phyloP scores from a whole-genome alignment of 1,140 invertebrate species.

The Triops cancriformis region DNA sequence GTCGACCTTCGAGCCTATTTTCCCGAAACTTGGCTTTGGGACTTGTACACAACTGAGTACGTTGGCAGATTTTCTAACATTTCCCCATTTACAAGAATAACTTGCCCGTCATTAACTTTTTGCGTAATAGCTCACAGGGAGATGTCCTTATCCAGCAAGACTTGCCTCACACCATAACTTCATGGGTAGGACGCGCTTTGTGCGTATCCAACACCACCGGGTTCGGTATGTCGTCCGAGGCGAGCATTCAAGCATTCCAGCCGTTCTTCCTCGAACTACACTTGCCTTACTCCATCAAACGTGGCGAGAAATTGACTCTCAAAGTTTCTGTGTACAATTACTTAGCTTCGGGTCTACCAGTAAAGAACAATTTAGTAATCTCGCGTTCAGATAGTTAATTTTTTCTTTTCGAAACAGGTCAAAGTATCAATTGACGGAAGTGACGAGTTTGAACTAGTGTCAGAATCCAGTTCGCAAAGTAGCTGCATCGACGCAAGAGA shows the following conservation, averaged over 20 bases:
- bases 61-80: conserved; percentile 20
- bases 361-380: conserved; percentile 40
- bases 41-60: conserved; percentile 39
- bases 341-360: conserved; percentile 36
- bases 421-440: neutral
- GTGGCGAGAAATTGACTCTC: conserved; percentile 56
- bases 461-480: neutral
- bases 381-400: neutral
- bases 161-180: conserved; percentile 62
- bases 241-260: conserved; percentile 53
- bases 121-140: conserved; percentile 45
- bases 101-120: neutral
- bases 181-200: conserved; percentile 59
- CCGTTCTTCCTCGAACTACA: conserved; percentile 62
- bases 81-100: neutral
- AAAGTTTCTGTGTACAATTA: conserved; percentile 38
- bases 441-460: neutral
- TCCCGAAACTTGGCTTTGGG: conserved; percentile 62
- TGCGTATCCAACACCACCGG: conserved; percentile 55
- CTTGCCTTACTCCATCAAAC: conserved; percentile 59
- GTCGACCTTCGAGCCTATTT: conserved; percentile 48
- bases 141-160: conserved; percentile 42
- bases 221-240: conserved; percentile 50
- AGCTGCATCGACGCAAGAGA: conserved; percentile 41
- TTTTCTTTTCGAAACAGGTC: neutral